Conservation (phyloP, 2,113 vertebrate genomes). For the Willisornis vidua region DNA sequence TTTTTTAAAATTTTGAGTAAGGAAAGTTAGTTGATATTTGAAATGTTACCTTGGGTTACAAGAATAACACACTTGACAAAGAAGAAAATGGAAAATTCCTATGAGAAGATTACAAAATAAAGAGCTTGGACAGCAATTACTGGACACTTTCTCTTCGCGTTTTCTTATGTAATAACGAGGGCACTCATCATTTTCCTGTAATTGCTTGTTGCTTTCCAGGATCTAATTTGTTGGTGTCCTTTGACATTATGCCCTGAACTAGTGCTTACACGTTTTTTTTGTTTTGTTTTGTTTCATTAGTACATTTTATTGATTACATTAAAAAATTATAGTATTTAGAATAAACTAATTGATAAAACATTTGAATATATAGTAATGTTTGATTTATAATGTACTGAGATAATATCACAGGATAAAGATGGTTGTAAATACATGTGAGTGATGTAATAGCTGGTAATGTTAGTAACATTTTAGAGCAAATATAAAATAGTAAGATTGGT, state of each 20-base stretch:
- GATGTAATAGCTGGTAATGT: not conserved
- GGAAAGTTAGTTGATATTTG: not conserved
- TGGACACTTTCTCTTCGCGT: accelerated
- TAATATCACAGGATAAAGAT: not conserved
- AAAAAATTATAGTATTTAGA: not conserved
- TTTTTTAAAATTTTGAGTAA: not conserved
- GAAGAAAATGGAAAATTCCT: not conserved
- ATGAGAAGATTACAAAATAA: not conserved
- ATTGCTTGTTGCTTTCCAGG: not conserved
- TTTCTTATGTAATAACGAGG: not conserved
- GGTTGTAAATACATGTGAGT: not conserved
- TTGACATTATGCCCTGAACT: not conserved
- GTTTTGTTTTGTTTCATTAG: not conserved
- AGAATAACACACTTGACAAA: not conserved
- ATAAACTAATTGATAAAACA: not conserved
- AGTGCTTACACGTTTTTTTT: not conserved
- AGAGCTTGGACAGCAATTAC: not conserved
- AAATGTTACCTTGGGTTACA: not conserved
- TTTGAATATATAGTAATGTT: not conserved
- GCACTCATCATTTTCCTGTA: not conserved
- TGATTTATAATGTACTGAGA: not conserved
- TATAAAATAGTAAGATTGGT: not conserved
- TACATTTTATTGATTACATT: not conserved
- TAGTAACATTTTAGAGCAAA: not conserved
- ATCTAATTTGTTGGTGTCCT: not conserved